Percentiles rank a stretch among this genome's conserved stretches.
These are phyloP conservation scores for Rattus rattus DNA, from an alignment of 2,113 vertebrate species.

Conservation along the genomic window DNA sequence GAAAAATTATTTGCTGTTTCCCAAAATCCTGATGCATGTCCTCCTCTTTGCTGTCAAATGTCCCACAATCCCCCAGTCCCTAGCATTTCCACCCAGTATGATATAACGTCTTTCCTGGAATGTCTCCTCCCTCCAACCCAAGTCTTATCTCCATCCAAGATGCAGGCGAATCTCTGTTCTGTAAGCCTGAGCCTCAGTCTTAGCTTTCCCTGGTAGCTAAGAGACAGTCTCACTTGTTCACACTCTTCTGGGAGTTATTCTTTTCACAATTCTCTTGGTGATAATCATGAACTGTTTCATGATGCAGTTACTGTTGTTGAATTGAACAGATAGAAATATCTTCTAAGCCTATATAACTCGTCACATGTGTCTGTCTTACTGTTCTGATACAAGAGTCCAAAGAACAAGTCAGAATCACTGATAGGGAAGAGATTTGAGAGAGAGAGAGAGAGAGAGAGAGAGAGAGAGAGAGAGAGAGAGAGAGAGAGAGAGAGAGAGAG, in stretches of 20 bases:
- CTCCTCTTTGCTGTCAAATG: neutral
- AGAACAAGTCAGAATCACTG: constrained; percentile 63
- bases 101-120: neutral
- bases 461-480: too few species aligned
- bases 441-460: neutral
- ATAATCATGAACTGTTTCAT: constrained; percentile 71
- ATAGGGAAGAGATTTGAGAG: constrained; percentile 29
- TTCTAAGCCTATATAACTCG: constrained; percentile 70
- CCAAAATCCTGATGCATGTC: too few species aligned
- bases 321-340: constrained; percentile 78
- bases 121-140: neutral
- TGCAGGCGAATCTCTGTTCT: neutral
- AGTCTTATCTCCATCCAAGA: neutral
- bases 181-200: neutral
- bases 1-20: neutral
- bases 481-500: neutral
- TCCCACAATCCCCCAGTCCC: neutral
- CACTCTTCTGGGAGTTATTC: constrained; percentile 57
- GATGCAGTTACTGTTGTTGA: constrained; percentile 74
- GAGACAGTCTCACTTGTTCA: constrained; percentile 1
- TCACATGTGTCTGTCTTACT: constrained; percentile 72
- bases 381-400: constrained; percentile 60
- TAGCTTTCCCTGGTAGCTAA: neutral
- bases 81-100: neutral
- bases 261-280: constrained; percentile 74